phyloP scores from a whole-genome alignment of 2,113 vertebrate genomes.

The Brienomyrus longianalis region DNA sequence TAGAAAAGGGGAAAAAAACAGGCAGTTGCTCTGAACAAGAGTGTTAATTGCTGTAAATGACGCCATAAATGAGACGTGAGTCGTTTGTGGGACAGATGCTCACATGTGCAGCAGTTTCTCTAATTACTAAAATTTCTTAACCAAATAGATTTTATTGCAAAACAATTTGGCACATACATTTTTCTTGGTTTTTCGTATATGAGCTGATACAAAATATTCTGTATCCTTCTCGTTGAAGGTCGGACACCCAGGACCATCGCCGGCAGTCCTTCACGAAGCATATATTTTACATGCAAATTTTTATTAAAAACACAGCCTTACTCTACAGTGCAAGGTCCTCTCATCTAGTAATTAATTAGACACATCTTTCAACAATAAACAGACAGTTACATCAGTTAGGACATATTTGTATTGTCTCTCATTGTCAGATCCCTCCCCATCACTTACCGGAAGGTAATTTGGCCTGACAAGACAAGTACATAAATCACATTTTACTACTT shows the following conservation, averaged over 20 bases:
- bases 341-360: background rate
- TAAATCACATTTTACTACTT: constrained; percentile 57
- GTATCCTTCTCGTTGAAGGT: background rate
- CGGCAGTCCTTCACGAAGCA: background rate
- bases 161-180: background rate
- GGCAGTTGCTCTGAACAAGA: too few relatives aligned
- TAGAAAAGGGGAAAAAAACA: too few relatives aligned
- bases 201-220: background rate
- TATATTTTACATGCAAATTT: background rate
- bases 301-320: background rate
- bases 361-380: background rate
- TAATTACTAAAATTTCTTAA: background rate
- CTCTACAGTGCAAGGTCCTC: background rate
- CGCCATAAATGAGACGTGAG: background rate
- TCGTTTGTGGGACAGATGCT: background rate
- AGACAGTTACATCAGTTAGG: background rate
- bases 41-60: too few relatives aligned
- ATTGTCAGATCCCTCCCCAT: constrained; percentile 39
- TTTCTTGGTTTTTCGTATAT: background rate
- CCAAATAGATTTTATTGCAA: background rate
- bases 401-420: constrained; percentile 6
- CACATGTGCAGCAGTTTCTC: background rate
- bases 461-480: constrained; percentile 43
- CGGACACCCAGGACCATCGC: background rate
- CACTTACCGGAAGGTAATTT: constrained; percentile 32